Evolutionary conservation across 1,140 invertebrate genomes (phyloP).

Genomic region (Cataglyphis hispanica): DNA sequence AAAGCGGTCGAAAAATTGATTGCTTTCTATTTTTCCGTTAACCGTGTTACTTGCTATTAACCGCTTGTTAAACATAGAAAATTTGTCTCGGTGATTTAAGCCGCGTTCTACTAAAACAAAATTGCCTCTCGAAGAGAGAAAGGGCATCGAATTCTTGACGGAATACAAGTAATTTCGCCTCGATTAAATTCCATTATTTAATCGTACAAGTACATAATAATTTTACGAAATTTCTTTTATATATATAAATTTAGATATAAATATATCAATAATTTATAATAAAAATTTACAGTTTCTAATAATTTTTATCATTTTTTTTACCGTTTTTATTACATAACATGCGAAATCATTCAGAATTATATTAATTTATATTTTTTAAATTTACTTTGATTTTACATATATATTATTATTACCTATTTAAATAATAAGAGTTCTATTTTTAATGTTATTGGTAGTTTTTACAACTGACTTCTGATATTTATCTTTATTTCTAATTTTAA

Average conservation of each 20-base stretch:
- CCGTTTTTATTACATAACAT: neutral
- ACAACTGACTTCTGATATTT: neutral
- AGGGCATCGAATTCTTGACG: neutral
- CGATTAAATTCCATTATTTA: neutral
- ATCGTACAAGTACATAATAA: neutral
- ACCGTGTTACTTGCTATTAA: slow-evolving; percentile 54
- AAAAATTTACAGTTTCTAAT: neutral
- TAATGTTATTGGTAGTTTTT: neutral
- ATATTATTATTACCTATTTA: neutral
- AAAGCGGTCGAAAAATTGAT: slow-evolving; percentile 55
- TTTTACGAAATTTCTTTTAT: neutral
- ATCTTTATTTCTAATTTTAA: neutral
- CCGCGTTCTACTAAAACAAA: neutral
- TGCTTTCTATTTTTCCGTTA: slow-evolving; percentile 66
- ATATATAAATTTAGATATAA: neutral
- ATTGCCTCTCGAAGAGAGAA: neutral
- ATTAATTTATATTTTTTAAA: neutral
- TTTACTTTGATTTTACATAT: neutral
- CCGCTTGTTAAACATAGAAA: slow-evolving; percentile 34
- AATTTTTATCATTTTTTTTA: neutral
- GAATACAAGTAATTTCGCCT: neutral
- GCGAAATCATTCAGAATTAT: neutral
- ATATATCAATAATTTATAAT: neutral
- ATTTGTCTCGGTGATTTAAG: slow-evolving; percentile 15
- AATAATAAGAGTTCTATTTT: neutral